Conservation (phyloP, 2,888 invertebrate species). For the Chymomyza procnemis region DNA sequence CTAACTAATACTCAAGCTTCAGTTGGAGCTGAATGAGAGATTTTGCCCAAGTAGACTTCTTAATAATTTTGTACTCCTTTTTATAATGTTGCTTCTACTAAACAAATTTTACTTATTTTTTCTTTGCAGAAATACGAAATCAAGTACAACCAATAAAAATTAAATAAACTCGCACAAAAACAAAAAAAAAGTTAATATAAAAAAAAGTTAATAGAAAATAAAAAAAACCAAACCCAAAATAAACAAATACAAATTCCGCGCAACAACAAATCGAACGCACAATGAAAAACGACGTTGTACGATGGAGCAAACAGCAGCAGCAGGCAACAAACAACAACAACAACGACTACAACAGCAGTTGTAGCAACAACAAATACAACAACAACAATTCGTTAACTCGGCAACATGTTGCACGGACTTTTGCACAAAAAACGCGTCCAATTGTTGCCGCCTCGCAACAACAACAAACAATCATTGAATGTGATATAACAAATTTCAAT, state of each 20-base stretch:
- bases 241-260: constrained; percentile 15
- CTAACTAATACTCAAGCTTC: no score
- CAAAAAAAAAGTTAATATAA: constrained; percentile 15
- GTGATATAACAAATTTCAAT: constrained; percentile 69
- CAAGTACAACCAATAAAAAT: background rate
- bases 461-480: constrained; percentile 67
- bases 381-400: constrained; percentile 27
- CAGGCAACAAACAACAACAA: constrained; percentile 51
- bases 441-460: constrained; percentile 34
- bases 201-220: background rate
- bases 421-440: constrained; percentile 30
- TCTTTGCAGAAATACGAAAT: constrained; percentile 17
- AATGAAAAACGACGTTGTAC: constrained; percentile 79
- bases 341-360: constrained; percentile 19
- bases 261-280: constrained; percentile 57
- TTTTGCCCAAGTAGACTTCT: no score
- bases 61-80: no score
- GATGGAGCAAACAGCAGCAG: constrained; percentile 67
- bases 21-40: no score
- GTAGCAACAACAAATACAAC: constrained; percentile 20
- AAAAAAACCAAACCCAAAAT: background rate
- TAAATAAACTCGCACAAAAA: constrained; percentile 27
- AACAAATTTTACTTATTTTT: background rate
- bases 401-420: constrained; percentile 52
- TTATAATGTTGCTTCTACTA: no score